Percentiles rank a stretch among this genome's conserved stretches.
These are phyloP conservation scores for Platygyra sinensis DNA, from an alignment of 64 coral and sea anemone species.

Conservation along the genomic window DNA sequence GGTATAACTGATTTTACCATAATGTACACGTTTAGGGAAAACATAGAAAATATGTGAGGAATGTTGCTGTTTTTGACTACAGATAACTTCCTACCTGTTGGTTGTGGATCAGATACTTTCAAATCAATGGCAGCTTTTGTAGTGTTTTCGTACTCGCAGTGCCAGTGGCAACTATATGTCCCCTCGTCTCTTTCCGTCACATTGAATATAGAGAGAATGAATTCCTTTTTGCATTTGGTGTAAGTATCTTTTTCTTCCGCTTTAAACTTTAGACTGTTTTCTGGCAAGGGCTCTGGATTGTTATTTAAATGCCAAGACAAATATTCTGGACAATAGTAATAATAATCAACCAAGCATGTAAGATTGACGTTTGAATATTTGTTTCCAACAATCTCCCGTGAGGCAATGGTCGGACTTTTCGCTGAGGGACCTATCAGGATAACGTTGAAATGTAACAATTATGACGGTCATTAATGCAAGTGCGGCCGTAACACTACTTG, in stretches of 20 bases:
- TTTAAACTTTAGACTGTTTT: not conserved
- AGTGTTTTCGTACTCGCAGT: not conserved
- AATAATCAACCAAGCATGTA: not conserved
- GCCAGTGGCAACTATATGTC: not conserved
- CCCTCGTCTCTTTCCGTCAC: constrained; percentile 23
- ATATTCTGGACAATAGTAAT: not conserved
- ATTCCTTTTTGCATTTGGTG: not conserved
- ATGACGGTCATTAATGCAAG: too few relatives aligned
- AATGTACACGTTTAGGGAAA: too few relatives aligned
- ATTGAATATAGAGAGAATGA: constrained; percentile 2
- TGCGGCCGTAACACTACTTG: too few relatives aligned
- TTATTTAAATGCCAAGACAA: not conserved
- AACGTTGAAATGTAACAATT: not conserved
- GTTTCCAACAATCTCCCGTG: not conserved
- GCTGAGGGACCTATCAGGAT: not conserved
- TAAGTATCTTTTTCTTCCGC: not conserved
- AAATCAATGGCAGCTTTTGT: not conserved
- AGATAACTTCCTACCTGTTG: not conserved
- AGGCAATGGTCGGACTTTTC: not conserved
- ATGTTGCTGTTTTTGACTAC: too few relatives aligned
- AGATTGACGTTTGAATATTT: not conserved
- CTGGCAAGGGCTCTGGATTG: not conserved
- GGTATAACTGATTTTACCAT: too few relatives aligned
- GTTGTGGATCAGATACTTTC: not conserved
- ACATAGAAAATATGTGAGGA: too few relatives aligned